Base-by-base conservation (phyloP, 2,888 invertebrate genomes). In the Dynastes maya region DNA sequence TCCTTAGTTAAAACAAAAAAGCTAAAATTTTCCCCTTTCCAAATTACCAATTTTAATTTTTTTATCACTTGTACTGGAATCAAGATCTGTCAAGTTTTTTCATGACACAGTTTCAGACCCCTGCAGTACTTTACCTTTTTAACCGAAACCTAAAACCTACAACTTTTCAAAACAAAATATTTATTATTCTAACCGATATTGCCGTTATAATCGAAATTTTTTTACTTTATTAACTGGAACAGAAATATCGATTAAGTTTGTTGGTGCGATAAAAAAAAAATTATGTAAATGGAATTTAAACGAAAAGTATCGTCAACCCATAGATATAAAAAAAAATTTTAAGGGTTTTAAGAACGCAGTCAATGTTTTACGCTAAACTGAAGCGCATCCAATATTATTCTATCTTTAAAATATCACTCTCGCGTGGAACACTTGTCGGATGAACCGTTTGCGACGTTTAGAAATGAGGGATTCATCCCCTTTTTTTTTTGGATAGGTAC, bases 371-470 rank as follows among this genome's bases (percentile, higher is more conserved):
- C 45, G 68, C 3, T 22, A 29, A 74, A 74, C 37, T 74, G 72
- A 61, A 74, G 13, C 40, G 27, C 8, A 22, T 74, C 4, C 27
- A 45, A 45, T 61, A 77, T 58, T 77, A 29, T 68, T 45, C 29
- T 67, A 53, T 77, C 51, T 37, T 51, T 67, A 22, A 58, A 58
- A 53, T 53, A 27, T 32, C 27, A 32, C 45, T 64, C n/a, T 37
- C 40, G 58, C 27, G 29, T 77, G 76, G 76, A 64, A 65, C 4
- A 78, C 72, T 22, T 78, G 78, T 71, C 71, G 11, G 71, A 71
- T 29, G 72, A 78, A 72, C 74, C 40, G n/a, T 78, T 53, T 78
- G 78, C 16, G 65, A 78, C n/a, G n/a, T n/a, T 78, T 27, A 49
- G 78, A 53, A 72, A 78, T 37, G 40, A 55, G 2, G 40, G 2